phyloP scores from a whole-genome alignment of 2,888 invertebrate species.

The Aromia moschata region DNA sequence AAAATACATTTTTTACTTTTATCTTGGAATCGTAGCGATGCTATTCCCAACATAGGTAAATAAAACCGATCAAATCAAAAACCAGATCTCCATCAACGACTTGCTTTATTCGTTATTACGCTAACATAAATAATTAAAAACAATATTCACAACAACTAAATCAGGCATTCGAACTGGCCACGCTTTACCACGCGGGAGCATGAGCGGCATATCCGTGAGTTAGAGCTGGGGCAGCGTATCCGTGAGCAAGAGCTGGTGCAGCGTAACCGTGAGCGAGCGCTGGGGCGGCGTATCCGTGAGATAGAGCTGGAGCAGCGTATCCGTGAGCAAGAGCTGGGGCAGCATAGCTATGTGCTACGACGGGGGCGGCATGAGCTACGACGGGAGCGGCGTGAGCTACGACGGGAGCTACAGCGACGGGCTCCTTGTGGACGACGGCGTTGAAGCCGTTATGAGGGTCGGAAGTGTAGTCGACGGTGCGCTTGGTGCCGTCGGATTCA shows the following conservation, averaged over 20 bases:
- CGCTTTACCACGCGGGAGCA: conserved; percentile 27
- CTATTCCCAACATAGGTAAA: too few species aligned
- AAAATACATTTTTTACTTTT: too few species aligned
- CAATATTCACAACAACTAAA: too few species aligned
- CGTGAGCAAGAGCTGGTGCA: conserved; percentile 38
- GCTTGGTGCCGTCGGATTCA: conserved; percentile 65
- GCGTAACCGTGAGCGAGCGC: conserved; percentile 28
- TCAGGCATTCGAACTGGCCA: too few species aligned
- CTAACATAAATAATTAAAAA: too few species aligned
- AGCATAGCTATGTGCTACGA: conserved; percentile 42
- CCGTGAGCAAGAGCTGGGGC: conserved; percentile 39
- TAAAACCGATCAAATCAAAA: too few species aligned
- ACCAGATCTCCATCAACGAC: too few species aligned
- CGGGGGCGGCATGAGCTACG: conserved; percentile 37
- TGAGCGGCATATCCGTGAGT: conserved; percentile 33
- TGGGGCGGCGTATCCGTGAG: conserved; percentile 33
- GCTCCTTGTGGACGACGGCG: conserved; percentile 65
- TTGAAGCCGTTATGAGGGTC: conserved; percentile 66
- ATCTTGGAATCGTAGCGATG: too few species aligned
- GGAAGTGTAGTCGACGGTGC: conserved; percentile 65
- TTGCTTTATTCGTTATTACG: too few species aligned
- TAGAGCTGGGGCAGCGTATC: conserved; percentile 28
- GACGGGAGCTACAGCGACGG: conserved; percentile 40
- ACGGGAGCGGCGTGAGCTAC: conserved; percentile 12
- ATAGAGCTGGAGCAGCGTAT: conserved; percentile 26